A percentile compares a stretch with the other conserved stretches of the same genome.
Evolutionary conservation across 2,113 vertebrate genomes (phyloP).

Genomic region (Gopherus flavomarginatus): DNA sequence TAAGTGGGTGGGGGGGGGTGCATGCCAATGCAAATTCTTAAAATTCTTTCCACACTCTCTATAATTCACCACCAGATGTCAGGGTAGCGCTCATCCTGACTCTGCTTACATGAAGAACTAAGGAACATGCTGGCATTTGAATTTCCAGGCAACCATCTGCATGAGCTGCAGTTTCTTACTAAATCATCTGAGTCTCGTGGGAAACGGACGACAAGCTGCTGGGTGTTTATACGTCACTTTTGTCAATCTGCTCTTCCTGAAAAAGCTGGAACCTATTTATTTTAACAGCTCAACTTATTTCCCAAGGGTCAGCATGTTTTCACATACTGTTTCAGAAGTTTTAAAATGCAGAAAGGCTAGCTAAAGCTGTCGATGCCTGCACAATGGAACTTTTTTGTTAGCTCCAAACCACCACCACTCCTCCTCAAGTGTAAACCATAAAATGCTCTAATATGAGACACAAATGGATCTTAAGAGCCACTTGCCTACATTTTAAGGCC

Average conservation of each 20-base stretch:
- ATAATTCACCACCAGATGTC: too few relatives aligned
- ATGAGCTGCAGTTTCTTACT: constrained; percentile 55
- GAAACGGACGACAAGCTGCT: constrained; percentile 64
- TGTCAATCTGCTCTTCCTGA: constrained; percentile 65
- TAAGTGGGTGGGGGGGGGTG: too few relatives aligned
- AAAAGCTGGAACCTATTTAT: constrained; percentile 72
- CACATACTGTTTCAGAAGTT: constrained; percentile 37
- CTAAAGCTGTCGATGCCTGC: constrained; percentile 15
- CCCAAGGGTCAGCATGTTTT: constrained; percentile 51
- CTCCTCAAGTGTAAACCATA: background rate
- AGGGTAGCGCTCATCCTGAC: too few relatives aligned
- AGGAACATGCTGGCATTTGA: constrained; percentile 54
- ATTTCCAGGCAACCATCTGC: constrained; percentile 55
- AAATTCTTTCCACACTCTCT: too few relatives aligned
- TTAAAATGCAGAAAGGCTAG: constrained; percentile 31
- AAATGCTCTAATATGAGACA: background rate
- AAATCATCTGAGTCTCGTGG: constrained; percentile 47
- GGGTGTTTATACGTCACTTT: constrained; percentile 67
- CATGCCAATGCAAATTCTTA: too few relatives aligned
- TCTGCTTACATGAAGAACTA: background rate
- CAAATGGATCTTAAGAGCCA: background rate
- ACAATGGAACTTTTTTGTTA: constrained; percentile 11
- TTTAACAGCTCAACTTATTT: constrained; percentile 61
- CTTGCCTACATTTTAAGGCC: background rate
- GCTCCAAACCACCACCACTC: background rate